A percentile compares a stretch with the other conserved stretches of the same genome.
Conservation (phyloP, 1,140 invertebrate genomes). For the Trypoxylus dichotomus region DNA sequence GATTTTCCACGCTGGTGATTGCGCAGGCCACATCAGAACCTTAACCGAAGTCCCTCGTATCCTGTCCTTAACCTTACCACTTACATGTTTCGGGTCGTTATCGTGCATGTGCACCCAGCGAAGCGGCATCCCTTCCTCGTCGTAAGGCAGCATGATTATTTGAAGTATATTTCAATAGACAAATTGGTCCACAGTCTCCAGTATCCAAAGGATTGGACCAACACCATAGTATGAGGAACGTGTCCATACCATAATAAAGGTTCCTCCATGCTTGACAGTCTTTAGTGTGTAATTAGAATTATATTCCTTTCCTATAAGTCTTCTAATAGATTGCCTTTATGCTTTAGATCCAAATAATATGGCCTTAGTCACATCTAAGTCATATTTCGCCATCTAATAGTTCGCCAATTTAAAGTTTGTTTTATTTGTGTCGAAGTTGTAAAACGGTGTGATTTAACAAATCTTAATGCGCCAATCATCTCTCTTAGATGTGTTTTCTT, state of each 20-base stretch:
- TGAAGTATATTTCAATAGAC: constrained; percentile 4
- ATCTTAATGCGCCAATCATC: not conserved
- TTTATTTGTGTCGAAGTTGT: no score
- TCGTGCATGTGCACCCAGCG: no score
- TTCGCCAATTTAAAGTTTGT: not conserved
- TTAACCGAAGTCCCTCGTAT: no score
- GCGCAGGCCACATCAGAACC: no score
- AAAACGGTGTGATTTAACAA: constrained; percentile 1
- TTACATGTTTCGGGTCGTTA: no score
- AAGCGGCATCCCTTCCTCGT: no score
- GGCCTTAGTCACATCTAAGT: no score
- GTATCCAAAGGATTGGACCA: not conserved
- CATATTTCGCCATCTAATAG: constrained; percentile 6
- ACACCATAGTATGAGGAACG: constrained; percentile 14
- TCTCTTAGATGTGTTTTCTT: not conserved
- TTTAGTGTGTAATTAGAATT: no score
- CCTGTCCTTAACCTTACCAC: no score
- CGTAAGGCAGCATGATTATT: not conserved
- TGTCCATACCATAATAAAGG: not conserved
- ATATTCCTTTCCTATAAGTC: not conserved
- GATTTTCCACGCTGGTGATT: no score
- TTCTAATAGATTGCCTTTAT: not conserved
- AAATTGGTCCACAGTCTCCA: not conserved
- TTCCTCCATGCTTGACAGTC: no score
- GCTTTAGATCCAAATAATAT: not conserved